Conservation (phyloP, 2,888 invertebrate genomes). For the Drosophila silvestris region DNA sequence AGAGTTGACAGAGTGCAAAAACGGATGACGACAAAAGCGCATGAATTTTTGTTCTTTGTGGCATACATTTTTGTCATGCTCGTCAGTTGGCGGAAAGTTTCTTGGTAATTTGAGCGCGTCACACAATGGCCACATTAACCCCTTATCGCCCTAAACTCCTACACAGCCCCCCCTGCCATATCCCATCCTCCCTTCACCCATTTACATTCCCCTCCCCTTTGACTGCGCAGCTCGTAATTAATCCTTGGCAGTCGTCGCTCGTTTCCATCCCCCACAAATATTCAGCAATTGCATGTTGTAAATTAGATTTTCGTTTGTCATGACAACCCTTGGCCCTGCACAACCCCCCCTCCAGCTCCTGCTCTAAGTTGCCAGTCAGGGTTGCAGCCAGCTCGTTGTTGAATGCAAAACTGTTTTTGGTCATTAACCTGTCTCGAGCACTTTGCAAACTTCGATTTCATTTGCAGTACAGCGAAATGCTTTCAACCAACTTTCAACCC, state of each 20-base stretch:
- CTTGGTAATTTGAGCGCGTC: constrained; percentile 67
- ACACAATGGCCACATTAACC: constrained; percentile 69
- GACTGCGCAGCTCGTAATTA: constrained; percentile 72
- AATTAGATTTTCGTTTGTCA: constrained; percentile 79
- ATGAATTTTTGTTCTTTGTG: constrained; percentile 42
- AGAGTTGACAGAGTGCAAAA: constrained; percentile 44
- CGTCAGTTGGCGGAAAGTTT: constrained; percentile 52
- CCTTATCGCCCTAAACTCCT: constrained; percentile 61
- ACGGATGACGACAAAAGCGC: constrained; percentile 20
- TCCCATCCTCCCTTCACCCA: background rate
- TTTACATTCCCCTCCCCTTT: constrained; percentile 33
- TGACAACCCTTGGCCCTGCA: constrained; percentile 66
- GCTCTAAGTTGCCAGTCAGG: constrained; percentile 45
- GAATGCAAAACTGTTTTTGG: constrained; percentile 79
- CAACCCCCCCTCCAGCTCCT: no score
- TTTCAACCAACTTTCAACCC: constrained; percentile 70
- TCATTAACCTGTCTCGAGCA: constrained; percentile 80
- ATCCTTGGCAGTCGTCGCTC: constrained; percentile 60
- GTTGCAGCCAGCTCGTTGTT: constrained; percentile 59
- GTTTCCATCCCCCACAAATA: constrained; percentile 48
- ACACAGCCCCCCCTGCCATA: background rate
- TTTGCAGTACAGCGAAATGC: constrained; percentile 65
- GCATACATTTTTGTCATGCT: constrained; percentile 69
- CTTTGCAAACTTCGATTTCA: constrained; percentile 64
- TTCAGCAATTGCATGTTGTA: constrained; percentile 73